Base-by-base conservation (phyloP, 2,797 vertebrate genomes). In the Lithobates sylvaticus region DNA sequence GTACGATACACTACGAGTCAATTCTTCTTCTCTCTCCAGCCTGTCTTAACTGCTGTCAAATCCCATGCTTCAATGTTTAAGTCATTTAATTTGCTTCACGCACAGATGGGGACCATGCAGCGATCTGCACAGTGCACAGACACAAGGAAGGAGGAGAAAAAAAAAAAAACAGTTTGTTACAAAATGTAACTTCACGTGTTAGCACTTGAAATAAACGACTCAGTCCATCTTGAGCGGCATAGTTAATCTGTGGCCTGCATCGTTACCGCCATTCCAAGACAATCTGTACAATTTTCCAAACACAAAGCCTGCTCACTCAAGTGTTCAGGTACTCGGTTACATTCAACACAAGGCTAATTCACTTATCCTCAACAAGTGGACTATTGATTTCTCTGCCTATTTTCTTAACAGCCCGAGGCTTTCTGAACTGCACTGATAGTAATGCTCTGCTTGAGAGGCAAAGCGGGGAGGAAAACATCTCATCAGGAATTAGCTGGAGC, bases 301-400 rank as follows among this genome's bases (percentile, higher is more conserved):
- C 92, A 89, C 90, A 91, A 93, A 89, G 90, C 88, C 92, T 91
- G 92, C 90, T 92, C 91, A 87, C 89, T 91, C 87, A 86, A 92
- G 91, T 90, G 91, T 91, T 93, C 93, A 93, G 92, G 91, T 93
- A 89, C 93, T 93, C 89, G 3, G 92, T 95, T 93, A 93, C 92
- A 93, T 93, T 92, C 94, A 92, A 93, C 92, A 92, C 92, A 93
- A 93, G 89, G 91, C 93, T 93, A 91, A 95, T 93, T 94, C 92
- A 93, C 93, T 94, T 91, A 92, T 89, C 91, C 90, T 93, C 94
- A 95, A 96, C 95, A 95, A 95, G 94, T 95, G 92, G 93, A 88
- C 92, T 95, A 95, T 95, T 94, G 94, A 96, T 94, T 95, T 86
- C 92, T 93, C 18, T 90, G 89, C 91, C 91, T 91, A 91, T 93